Conservation (phyloP, 2,888 invertebrate genomes). For the Thymelicus acteon region DNA sequence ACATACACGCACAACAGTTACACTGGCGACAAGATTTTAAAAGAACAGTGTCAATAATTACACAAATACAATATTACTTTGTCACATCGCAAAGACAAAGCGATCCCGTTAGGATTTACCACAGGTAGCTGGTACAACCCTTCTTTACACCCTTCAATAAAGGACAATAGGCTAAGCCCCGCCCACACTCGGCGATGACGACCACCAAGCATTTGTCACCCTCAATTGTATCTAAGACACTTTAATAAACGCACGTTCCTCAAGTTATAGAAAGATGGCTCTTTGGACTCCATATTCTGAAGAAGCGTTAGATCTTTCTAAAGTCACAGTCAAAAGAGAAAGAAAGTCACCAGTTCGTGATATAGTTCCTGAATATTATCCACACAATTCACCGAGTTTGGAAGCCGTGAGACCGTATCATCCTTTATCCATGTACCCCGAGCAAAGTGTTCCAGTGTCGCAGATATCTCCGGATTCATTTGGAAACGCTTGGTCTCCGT, state of each 20-base stretch:
- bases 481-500: constrained; percentile 53
- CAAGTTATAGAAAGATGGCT: constrained; percentile 54
- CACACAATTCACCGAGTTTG: constrained; percentile 44
- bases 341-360: constrained; percentile 15
- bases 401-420: constrained; percentile 47
- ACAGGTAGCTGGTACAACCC: constrained; percentile 45
- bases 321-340: constrained; percentile 53
- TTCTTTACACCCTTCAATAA: constrained; percentile 37
- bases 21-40: not conserved
- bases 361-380: constrained; percentile 42
- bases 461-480: constrained; percentile 60
- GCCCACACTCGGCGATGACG: constrained; percentile 40
- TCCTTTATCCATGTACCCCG: constrained; percentile 46
- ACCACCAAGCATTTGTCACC: constrained; percentile 36
- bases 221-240: constrained; percentile 31
- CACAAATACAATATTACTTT: constrained; percentile 30
- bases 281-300: constrained; percentile 74
- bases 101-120: constrained; percentile 46
- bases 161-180: constrained; percentile 39
- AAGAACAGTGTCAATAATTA: constrained; percentile 7
- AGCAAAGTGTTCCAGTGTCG: constrained; percentile 52
- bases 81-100: constrained; percentile 30
- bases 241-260: constrained; percentile 29
- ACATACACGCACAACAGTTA: not conserved
- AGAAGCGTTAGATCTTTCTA: constrained; percentile 65